Percentiles rank a stretch among this genome's conserved stretches.
phyloP scores from a whole-genome alignment of 2,113 vertebrate genomes.

The Odontesthes bonariensis region DNA sequence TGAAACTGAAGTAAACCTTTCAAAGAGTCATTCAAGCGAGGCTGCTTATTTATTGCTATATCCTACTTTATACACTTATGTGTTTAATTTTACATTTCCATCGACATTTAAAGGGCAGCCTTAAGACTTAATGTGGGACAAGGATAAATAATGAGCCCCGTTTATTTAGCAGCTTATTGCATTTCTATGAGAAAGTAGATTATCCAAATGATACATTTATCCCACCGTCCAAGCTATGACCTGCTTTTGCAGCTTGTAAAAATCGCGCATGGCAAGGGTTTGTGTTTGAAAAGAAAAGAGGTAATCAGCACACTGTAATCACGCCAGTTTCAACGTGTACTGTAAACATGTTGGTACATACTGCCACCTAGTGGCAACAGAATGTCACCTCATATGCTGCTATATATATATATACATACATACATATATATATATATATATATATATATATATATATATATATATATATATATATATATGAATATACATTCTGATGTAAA shows the following conservation, averaged over 20 bases:
- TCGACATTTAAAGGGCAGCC: neutral
- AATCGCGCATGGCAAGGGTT: slow-evolving; percentile 2
- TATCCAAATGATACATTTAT: rapidly evolving
- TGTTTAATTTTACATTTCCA: neutral
- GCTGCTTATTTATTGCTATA: neutral
- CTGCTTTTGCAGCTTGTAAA: neutral
- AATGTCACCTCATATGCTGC: too few relatives aligned
- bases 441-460: too few relatives aligned
- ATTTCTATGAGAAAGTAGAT: neutral
- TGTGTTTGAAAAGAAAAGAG: slow-evolving; percentile 25
- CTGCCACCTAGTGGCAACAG: slow-evolving; percentile 58
- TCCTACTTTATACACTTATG: neutral
- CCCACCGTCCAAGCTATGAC: rapidly evolving
- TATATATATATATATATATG: too few relatives aligned
- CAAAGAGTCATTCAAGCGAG: neutral
- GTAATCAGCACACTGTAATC: slow-evolving; percentile 29
- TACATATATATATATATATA: too few relatives aligned
- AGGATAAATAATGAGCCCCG: neutral
- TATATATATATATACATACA: too few relatives aligned
- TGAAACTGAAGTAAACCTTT: neutral
- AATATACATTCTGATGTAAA: too few relatives aligned
- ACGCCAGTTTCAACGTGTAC: neutral
- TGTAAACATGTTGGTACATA: slow-evolving; percentile 32
- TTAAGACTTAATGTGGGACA: neutral
- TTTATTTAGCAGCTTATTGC: neutral